phyloP scores from a whole-genome alignment of 2,888 invertebrate genomes.

The Ectropis crepuscularia region DNA sequence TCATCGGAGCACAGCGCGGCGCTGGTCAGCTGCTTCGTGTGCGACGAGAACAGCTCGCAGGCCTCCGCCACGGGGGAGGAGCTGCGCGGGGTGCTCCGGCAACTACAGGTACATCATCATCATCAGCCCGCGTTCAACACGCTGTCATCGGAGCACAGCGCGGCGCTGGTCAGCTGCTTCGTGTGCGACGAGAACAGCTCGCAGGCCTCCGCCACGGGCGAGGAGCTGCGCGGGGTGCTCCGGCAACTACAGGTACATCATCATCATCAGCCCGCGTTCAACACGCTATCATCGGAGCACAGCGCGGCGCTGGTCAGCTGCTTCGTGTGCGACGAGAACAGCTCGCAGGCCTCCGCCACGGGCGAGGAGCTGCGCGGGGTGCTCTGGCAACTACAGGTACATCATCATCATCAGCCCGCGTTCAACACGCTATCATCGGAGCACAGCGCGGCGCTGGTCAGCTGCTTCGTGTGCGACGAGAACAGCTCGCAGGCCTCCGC shows the following conservation, averaged over 20 bases:
- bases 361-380: slow-evolving; percentile 95
- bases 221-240: slow-evolving; percentile 95
- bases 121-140: slow-evolving; percentile 95
- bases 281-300: slow-evolving; percentile 91
- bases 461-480: no score
- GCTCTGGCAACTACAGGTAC: slow-evolving; percentile 94
- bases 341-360: slow-evolving; percentile 89
- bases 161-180: slow-evolving; percentile 94
- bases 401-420: no score
- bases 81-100: slow-evolving; percentile 93
- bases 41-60: slow-evolving; percentile 95
- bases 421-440: no score
- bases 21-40: slow-evolving; percentile 95
- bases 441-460: no score
- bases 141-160: slow-evolving; percentile 92
- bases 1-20: slow-evolving; percentile 93
- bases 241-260: slow-evolving; percentile 94
- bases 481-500: no score
- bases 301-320: slow-evolving; percentile 94
- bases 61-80: slow-evolving; percentile 92
- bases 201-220: slow-evolving; percentile 90
- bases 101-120: slow-evolving; percentile 94
- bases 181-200: slow-evolving; percentile 96
- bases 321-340: slow-evolving; percentile 97
- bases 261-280: no score